Base-by-base conservation (phyloP, 2,888 invertebrate species). In the Andrena flavipes region DNA sequence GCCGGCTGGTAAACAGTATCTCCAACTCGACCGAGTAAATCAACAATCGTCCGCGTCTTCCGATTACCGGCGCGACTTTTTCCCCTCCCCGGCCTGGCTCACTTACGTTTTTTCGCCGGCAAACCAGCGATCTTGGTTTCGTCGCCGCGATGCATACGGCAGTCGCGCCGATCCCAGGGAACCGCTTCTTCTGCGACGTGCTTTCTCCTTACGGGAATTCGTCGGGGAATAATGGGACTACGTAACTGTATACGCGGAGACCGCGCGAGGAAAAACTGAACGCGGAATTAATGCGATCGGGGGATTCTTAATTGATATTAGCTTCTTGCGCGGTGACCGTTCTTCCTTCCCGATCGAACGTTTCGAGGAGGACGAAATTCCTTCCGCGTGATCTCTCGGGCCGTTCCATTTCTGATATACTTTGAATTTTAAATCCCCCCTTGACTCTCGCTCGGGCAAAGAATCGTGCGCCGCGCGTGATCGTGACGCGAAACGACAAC, bases 21-120 rank as follows among this genome's bases (percentile, higher is more conserved):
- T 84, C 73, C 78, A 71, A 80, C 51, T 76, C 81, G 81, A 56
- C 74, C 83, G 76, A 82, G 78, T 89, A 89, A 89, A 89, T 89
- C 89, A 87, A 84, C 84, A 82, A 84, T 89, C 78, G 80, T 65
- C 76, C 76, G 64, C 68, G 62, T 73, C 83, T 76, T n/a, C 67
- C 74, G 79, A 84, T 87, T 77, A 80, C 64, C 75, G 78, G 29
- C 73, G 42, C 71, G 60, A 49, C 73, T 80, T 84, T 87, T 86
- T 87, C 71, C 63, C 42, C 42, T 3, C 42, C 42, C 13, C 35
- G 35, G 29, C 8, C 33, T 60, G 30, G 5, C 35, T 20, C 56
- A 62, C 64, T 70, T 65, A 64, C 80, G 76, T 70, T 33, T 76
- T 62, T 74, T 48, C 62, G 7, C 59, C 76, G 20, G 59, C n/a